These are phyloP conservation scores for Rotaria macrura DNA, from an alignment of 2,888 invertebrate species.

Conservation along the genomic window DNA sequence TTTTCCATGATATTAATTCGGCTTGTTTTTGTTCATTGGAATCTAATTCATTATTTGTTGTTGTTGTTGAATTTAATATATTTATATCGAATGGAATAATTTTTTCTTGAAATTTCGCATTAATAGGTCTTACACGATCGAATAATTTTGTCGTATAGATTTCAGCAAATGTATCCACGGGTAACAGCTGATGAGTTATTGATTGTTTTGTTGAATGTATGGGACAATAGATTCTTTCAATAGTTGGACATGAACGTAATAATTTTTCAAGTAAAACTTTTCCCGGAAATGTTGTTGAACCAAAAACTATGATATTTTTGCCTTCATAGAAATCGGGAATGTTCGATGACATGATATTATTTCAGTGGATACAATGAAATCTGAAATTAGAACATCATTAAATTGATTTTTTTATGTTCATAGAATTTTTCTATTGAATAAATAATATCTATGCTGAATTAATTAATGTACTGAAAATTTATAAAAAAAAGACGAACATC, in stretches of 20 bases:
- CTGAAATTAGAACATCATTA: background rate
- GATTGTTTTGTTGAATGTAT: constrained; percentile 58
- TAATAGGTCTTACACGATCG: constrained; percentile 28
- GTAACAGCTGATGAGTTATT: constrained; percentile 52
- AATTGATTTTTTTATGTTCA: no score
- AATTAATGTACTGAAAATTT: no score
- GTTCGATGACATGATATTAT: background rate
- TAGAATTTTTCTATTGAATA: no score
- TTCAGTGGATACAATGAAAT: background rate
- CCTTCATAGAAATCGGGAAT: constrained; percentile 58
- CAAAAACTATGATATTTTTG: constrained; percentile 73
- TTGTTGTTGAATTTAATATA: background rate
- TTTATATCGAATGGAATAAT: constrained; percentile 60
- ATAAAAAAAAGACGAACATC: no score
- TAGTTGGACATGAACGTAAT: constrained; percentile 65
- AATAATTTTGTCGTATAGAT: constrained; percentile 53
- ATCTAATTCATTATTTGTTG: constrained; percentile 38
- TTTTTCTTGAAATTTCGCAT: constrained; percentile 50
- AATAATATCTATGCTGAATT: no score
- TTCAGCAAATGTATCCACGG: constrained; percentile 57
- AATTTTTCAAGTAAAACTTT: constrained; percentile 79
- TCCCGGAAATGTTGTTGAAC: constrained; percentile 80
- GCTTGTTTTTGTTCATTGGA: background rate
- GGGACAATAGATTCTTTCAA: constrained; percentile 66
- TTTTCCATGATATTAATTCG: background rate